Percentiles rank a stretch among this genome's conserved stretches.
phyloP scores from a whole-genome alignment of 2,113 vertebrate genomes.

The Noturus placidus region DNA sequence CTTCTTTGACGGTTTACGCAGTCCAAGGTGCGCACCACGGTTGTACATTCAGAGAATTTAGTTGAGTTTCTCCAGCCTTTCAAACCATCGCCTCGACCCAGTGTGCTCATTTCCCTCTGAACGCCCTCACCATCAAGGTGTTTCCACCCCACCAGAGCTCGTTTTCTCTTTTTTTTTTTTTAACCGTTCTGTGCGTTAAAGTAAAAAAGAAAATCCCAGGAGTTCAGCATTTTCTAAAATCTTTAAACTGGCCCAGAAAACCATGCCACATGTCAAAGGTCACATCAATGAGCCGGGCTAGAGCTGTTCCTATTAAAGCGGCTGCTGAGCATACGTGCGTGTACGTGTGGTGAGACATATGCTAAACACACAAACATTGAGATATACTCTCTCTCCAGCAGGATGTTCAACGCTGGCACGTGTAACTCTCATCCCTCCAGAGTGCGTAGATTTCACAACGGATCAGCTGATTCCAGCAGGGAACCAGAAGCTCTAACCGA shows the following conservation, averaged over 20 bases:
- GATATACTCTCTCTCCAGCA: constrained; percentile 29
- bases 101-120: background rate
- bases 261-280: background rate
- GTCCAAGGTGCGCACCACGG: background rate
- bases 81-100: background rate
- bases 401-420: constrained; percentile 23
- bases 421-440: background rate
- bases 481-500: constrained; percentile 58
- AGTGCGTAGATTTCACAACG: constrained; percentile 58
- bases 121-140: background rate
- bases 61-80: background rate
- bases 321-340: no score
- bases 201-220: background rate
- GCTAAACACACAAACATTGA: constrained; percentile 11
- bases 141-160: background rate
- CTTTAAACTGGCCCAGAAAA: background rate
- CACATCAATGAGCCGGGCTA: background rate
- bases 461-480: constrained; percentile 64
- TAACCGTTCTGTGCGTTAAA: background rate
- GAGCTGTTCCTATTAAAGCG: background rate
- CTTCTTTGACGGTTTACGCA: background rate
- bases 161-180: background rate
- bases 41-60: background rate
- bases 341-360: background rate
- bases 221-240: background rate